Base-by-base conservation (phyloP, 2,888 invertebrate species). In the Eueremaeus valkanovi region DNA sequence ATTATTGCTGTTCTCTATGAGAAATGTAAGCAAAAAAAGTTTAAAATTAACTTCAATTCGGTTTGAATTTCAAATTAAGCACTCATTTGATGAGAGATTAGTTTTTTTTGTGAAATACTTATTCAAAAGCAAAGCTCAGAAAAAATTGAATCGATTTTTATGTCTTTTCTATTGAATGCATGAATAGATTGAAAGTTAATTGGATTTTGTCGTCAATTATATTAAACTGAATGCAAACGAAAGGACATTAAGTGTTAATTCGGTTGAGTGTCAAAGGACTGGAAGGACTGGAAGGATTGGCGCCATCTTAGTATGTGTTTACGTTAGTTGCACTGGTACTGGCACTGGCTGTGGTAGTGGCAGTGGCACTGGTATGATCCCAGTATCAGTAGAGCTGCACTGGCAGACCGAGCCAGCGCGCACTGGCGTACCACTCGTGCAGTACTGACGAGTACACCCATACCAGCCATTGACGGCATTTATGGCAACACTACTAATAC, bases 221-320 rank as follows among this genome's bases (percentile, higher is more conserved):
- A 49, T 49, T 13, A 8, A 21, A 49, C n/a, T 55, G 27, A 55
- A 55, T 24, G 24, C 27, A 24, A n/a, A n/a, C n/a, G n/a, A n/a
- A 49, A 49, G 21, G n/a, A 49, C 49, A 49, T 49, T 49, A 49
- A 49, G n/a, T n/a, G 49, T n/a, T 49, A 49, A 49, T 49, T 49
- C 21, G 21, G 49, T 49, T 49, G n/a, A 55, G 61, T 61, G 33
- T 61, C 31, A 29, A n/a, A 61, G 61, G 61, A 33, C n/a, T 68
- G 68, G 33, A n/a, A 61, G 61, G 61, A 33, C n/a, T 68, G 68
- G 33, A 68, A 68, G 68, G 68, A 68, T 68, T 68, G 68, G 68
- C 68, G 68, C 68, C 68, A 68, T 68, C 68, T 68, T 68, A 68
- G 36, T 68, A 68, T 31, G 58, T 27, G 21, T 29, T 58, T 24